These are phyloP conservation scores for Amiota communis DNA, from an alignment of 2,888 invertebrate species.

Conservation along the genomic window DNA sequence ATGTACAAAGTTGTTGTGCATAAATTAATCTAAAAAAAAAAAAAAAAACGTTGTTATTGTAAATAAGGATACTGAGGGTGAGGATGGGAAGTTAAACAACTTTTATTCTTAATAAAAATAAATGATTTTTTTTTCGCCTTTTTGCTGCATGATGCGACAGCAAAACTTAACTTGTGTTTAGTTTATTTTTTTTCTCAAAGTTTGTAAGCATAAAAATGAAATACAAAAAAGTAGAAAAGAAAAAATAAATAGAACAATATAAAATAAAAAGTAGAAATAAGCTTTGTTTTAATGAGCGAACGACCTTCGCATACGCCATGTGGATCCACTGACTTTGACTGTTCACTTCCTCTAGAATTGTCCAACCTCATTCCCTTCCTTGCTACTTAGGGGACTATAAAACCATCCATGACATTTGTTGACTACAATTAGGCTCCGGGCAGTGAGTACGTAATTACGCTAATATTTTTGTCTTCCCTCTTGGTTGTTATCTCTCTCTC, in stretches of 20 bases:
- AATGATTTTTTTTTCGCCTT: not conserved
- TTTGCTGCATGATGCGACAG: not conserved
- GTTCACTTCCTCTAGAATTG: too few species aligned
- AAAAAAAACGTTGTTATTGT: not conserved
- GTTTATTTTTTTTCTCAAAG: not conserved
- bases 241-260: not conserved
- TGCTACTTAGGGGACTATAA: not conserved
- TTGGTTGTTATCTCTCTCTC: not conserved
- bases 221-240: not conserved
- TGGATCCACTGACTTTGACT: too few species aligned
- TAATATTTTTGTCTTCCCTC: slow-evolving; percentile 13
- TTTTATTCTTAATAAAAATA: slow-evolving; percentile 17
- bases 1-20: slow-evolving; percentile 13
- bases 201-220: not conserved
- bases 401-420: slow-evolving; percentile 19
- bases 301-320: slow-evolving; percentile 9
- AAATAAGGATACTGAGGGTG: not conserved
- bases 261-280: slow-evolving; percentile 5
- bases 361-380: not conserved
- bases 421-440: slow-evolving; percentile 23
- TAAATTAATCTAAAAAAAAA: slow-evolving; percentile 16
- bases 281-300: slow-evolving; percentile 22
- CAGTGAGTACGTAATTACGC: slow-evolving; percentile 26
- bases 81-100: not conserved
- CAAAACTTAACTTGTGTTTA: not conserved